Evolutionary conservation across 2,888 invertebrate genomes (phyloP), one percentile per base, ranked within the genome.

Genomic region (Siphlonurus alternatus): DNA sequence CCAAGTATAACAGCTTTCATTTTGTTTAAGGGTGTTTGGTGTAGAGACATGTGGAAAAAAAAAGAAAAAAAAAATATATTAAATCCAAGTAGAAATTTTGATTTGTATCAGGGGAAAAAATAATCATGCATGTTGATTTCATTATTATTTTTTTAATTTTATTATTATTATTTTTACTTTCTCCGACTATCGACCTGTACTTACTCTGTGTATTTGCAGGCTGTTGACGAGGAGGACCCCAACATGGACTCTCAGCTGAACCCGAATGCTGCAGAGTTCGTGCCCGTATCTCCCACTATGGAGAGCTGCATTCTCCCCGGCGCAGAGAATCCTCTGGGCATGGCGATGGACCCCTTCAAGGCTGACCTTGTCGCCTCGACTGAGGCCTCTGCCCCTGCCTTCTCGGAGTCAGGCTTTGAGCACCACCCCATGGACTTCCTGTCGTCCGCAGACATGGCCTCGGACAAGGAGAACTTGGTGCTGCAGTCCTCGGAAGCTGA

Each of bases 231-330:
- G 69, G 73, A 74, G 61, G 73, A 79, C 70, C 83, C 83, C 72
- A 83, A 86, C 77, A 85, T 85, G 77, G 80, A 80, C 74, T 90
- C 88, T 59, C 88, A 86, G 66, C 75, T 91, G 69, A 92, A 91
- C 78, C 91, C 91, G 0, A 85, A 91, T 71, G 91, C 91, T 20
- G 86, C 87, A n/a, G 89, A 89, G 76, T 91, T 91, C 75, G 81
- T 91, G 65, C 89, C 90, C 3, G 76, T 80, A 2, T 82, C 84
- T 3, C 82, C 84, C 0, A 82, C 83, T 53, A 74, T 77, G 56
- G 56, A 56, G 22, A 56, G 7, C 56, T 56, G n/a, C n/a, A 7
- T 22, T 56, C 56, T 56, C 20, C 56, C 56, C 7, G 56, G 22
- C 53, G 53, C 53, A 20, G 19, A n/a, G 5, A 56, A 56, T 20